Base-by-base conservation (phyloP, 2,888 invertebrate genomes). In the Oegoconia quadripuncta region DNA sequence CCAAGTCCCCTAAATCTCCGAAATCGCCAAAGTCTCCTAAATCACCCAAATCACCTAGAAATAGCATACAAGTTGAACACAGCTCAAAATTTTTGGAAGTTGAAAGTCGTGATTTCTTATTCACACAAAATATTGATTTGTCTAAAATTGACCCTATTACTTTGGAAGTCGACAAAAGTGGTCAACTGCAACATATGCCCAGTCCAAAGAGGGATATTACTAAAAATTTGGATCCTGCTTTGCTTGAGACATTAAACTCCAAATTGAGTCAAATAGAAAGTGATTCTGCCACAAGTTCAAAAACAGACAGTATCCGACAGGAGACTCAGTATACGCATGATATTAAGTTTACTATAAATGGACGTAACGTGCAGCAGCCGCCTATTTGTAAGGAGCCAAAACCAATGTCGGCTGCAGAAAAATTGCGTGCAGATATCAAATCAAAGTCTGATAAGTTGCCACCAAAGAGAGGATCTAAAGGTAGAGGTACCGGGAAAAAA, bases 241-340 rank as follows among this genome's bases (percentile, higher is more conserved):
- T 91, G 31, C 72, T 93, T 7, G 93, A 93, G 64, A 91, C 93
- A 6, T 73, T 93, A 0, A 93, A 91, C 64, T 92, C 91, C 5
- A 93, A 93, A 73, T 64, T 93, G 3, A 93, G 92, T 62, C 93
- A 93, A 75, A 93, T 93, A 32, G 93, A 93, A 77, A 93, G 92
- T 55, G 93, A 93, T 71, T 93, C 93, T 0, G 92, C 92, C 0
- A 93, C 93, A 1, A 93, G 92, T 55, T 93, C 93, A 0, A 91
- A 91, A 73, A 93, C 92, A 0, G 93, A 93, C 55, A 93, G 92
- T 59, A 84, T 92, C 50, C 83, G 80, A 38, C 87, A 89, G 43
- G 90, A 90, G n/a, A 75, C 87, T 26, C 88, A 89, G 49, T 86
- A 74, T 47, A 53, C 82, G 4, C 90, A 90, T 44, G 90, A 83